Conservation (phyloP, 2,113 vertebrate species). For the Mixornis gularis region DNA sequence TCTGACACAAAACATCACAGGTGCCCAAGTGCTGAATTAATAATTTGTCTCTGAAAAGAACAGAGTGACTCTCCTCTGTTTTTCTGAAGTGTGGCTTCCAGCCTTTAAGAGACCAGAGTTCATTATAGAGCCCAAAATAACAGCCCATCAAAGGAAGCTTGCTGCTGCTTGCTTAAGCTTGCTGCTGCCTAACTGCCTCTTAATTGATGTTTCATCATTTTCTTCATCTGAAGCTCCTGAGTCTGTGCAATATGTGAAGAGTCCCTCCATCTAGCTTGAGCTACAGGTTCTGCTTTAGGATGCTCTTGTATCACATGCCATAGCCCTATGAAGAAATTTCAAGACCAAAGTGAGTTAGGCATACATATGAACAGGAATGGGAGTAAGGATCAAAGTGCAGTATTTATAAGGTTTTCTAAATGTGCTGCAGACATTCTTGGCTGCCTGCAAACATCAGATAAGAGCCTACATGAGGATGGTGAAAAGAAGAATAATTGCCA, state of each 20-base stretch:
- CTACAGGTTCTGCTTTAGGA: neutral
- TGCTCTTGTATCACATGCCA: neutral
- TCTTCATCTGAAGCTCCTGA: neutral
- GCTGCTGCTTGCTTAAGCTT: neutral
- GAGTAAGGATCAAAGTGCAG: neutral
- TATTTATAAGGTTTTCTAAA: neutral
- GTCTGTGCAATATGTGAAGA: neutral
- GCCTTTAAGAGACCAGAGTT: neutral
- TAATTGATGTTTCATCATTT: neutral
- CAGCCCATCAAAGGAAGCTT: neutral
- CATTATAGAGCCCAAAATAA: neutral
- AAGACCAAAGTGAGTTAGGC: neutral
- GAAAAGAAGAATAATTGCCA: conserved; percentile 6
- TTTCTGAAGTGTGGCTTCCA: neutral
- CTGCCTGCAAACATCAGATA: conserved; percentile 4
- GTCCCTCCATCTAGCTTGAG: neutral
- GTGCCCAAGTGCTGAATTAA: neutral
- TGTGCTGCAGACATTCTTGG: neutral
- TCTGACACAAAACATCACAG: neutral
- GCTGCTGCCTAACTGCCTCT: neutral
- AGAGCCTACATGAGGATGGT: neutral
- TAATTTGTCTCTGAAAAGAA: neutral
- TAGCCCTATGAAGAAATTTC: neutral
- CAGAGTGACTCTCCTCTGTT: neutral
- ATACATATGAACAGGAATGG: neutral